A percentile compares a stretch with the other conserved stretches of the same genome.
Evolutionary conservation across 2,113 vertebrate genomes (phyloP).

Genomic region (Petromus typicus): DNA sequence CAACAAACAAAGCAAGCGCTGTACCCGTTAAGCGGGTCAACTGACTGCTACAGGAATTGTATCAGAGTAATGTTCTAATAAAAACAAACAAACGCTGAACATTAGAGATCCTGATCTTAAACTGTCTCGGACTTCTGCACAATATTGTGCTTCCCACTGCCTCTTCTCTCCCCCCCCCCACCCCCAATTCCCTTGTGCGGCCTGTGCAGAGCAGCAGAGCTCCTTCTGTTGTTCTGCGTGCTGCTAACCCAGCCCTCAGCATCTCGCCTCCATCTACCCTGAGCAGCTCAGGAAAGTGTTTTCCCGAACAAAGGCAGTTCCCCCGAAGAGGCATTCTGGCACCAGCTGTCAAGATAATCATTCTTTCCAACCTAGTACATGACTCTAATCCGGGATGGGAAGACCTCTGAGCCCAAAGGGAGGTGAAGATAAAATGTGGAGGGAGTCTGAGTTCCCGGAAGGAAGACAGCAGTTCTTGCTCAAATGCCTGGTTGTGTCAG

Average conservation of each 20-base stretch:
- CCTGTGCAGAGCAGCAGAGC: neutral
- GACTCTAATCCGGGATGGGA: conserved; percentile 74
- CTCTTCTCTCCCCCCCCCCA: fast-evolving
- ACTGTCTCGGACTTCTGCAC: neutral
- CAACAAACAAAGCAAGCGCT: neutral
- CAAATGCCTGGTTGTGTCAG: neutral
- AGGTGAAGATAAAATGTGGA: conserved; percentile 57
- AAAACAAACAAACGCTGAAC: neutral
- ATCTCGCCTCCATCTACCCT: conserved; percentile 66
- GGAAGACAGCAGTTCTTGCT: conserved; percentile 41
- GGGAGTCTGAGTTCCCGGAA: conserved; percentile 43
- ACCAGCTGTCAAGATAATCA: conserved; percentile 79
- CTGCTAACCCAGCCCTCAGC: conserved; percentile 48
- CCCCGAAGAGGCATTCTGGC: conserved; percentile 73
- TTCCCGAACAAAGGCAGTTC: conserved; percentile 75
- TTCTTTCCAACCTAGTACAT: conserved; percentile 72
- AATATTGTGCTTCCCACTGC: too few species aligned
- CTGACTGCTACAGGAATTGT: neutral
- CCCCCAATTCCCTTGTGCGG: neutral
- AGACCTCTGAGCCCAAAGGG: conserved; percentile 62
- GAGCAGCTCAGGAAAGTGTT: conserved; percentile 64
- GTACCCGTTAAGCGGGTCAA: neutral
- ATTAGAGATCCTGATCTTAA: neutral
- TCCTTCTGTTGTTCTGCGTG: conserved; percentile 17
- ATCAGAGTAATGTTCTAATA: conserved; percentile 1